These are phyloP conservation scores for Gallinago jamesoni DNA, from an alignment of 2,113 vertebrate genomes.

Conservation along the genomic window DNA sequence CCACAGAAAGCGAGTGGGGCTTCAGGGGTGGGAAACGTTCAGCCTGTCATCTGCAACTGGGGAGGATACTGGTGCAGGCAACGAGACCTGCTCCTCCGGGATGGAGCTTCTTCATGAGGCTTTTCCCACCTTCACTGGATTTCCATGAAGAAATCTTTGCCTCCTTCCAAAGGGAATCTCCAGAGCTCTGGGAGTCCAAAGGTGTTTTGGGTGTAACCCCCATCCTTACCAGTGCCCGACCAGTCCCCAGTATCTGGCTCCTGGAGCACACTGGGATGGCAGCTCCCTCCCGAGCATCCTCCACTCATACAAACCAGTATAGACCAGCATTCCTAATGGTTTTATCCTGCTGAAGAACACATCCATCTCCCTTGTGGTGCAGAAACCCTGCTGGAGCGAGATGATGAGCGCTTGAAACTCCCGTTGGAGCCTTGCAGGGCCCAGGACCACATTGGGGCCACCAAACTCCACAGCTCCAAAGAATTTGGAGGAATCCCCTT, in stretches of 20 bases:
- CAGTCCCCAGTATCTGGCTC: neutral
- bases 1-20: neutral
- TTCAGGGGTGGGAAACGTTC: neutral
- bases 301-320: neutral
- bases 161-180: neutral
- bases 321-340: neutral
- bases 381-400: fast-evolving
- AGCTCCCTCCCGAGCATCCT: neutral
- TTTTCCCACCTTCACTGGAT: neutral
- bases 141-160: neutral
- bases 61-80: neutral
- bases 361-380: neutral
- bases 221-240: neutral
- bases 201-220: neutral
- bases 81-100: neutral
- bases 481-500: neutral
- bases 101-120: neutral
- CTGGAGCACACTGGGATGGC: neutral
- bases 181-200: neutral
- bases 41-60: neutral
- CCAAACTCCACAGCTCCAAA: fast-evolving
- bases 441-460: neutral
- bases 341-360: neutral
- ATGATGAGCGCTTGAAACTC: neutral
- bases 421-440: no score